Evolutionary conservation across 2,888 invertebrate genomes (phyloP).

Genomic region (Endotricha flammealis): DNA sequence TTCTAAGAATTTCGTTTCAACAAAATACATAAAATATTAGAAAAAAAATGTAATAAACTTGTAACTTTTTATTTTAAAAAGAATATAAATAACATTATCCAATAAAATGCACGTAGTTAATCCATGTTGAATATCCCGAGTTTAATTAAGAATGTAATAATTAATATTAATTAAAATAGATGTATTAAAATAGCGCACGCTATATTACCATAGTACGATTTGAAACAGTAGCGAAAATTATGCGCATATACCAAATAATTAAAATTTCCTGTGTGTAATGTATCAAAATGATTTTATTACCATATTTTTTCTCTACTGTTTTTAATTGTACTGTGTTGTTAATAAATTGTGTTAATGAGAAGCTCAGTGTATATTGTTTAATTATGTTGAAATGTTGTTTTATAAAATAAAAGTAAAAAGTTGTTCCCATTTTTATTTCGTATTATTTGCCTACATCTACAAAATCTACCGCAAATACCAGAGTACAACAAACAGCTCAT

Average conservation of each 20-base stretch:
- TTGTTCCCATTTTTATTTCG: conserved; percentile 42
- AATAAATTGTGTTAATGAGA: no score
- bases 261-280: conserved; percentile 18
- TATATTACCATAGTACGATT: no score
- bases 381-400: conserved; percentile 63
- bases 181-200: conserved; percentile 1
- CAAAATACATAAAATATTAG: no score
- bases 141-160: conserved; percentile 14
- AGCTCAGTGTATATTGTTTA: conserved; percentile 30
- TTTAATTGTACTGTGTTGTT: no score
- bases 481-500: no score
- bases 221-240: no score
- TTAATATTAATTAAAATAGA: conserved; percentile 12
- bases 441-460: no score
- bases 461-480: no score
- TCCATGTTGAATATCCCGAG: conserved; percentile 19
- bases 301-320: no score
- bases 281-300: conserved; percentile 20
- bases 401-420: conserved; percentile 49
- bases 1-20: no score
- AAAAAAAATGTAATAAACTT: conserved; percentile 18
- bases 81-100: no score
- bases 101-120: conserved; percentile 17
- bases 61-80: conserved; percentile 24
- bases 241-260: no score